These are phyloP conservation scores for Pecten maximus DNA, from an alignment of 2,888 invertebrate species.

Conservation along the genomic window DNA sequence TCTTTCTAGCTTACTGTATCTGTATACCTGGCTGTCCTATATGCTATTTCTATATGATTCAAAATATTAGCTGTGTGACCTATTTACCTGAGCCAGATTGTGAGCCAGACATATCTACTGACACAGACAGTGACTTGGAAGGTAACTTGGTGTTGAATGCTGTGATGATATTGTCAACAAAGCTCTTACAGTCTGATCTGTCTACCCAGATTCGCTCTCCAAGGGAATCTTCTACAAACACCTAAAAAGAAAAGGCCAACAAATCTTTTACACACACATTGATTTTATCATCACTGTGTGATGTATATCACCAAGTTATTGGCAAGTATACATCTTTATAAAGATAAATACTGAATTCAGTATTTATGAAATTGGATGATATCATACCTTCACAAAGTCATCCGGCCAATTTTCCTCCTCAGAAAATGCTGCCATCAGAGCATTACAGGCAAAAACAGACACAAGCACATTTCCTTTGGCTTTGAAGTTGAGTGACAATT, in stretches of 20 bases:
- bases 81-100: slow-evolving; percentile 65
- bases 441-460: slow-evolving; percentile 92
- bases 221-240: slow-evolving; percentile 96
- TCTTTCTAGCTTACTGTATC: background rate
- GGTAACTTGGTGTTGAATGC: slow-evolving; percentile 91
- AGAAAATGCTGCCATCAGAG: slow-evolving; percentile 89
- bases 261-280: background rate
- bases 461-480: slow-evolving; percentile 91
- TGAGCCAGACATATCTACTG: slow-evolving; percentile 55
- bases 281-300: background rate
- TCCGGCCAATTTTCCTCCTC: slow-evolving; percentile 96
- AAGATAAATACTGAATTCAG: no score
- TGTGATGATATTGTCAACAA: slow-evolving; percentile 94
- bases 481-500: slow-evolving; percentile 86
- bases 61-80: background rate
- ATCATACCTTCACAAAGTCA: slow-evolving; percentile 90
- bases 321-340: no score
- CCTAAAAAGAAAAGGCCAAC: slow-evolving; percentile 84
- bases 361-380: background rate
- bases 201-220: slow-evolving; percentile 98
- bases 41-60: background rate
- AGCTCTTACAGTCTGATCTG: slow-evolving; percentile 93
- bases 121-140: slow-evolving; percentile 84
- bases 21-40: no score
- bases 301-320: background rate